Evolutionary conservation across 2,888 invertebrate species (phyloP), one percentile per base, ranked within the genome.

Genomic region (Lasiommata megera): DNA sequence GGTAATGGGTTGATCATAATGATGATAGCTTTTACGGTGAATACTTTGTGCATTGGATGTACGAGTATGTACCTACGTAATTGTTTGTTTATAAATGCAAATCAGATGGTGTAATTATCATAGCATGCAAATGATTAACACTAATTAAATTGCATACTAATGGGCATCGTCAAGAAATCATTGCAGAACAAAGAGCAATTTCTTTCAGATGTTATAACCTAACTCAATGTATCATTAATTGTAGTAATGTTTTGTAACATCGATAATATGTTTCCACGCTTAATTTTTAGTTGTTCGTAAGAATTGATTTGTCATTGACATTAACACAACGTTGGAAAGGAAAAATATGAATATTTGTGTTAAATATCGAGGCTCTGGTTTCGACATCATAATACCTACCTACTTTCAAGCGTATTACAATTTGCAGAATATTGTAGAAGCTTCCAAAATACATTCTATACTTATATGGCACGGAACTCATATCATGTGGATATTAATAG

Each of bases 61-160:
- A 23, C 5, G 23, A 23, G 23, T 23, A 23, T 23, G 23, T 43
- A 28, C 23, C 28, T 23, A 23, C 23, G 46, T 16, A 46, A 31
- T 14, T 31, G 46, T 46, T 46, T 46, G 46, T 46, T 46, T 46
- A 46, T 31, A 46, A 46, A 46, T 46, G 46, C 16, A 46, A 46
- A 46, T 46, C 16, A 46, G 31, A 12, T 44, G 28, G 9, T 31
- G 31, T 16, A 31, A 46, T 46, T 46, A 46, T 16, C 31, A 46
- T 74, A 73, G 62, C 16, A 51, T 40, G 38, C 23, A 40, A 40
- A 40, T 40, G 17, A 51, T 51, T 29, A 51, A 51, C 50, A 28
- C 50, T 29, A 51, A 40, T 51, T 40, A 28, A 51, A 16, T 40
- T 14, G 40, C 28, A 40, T 51, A 38, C 23, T 36, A 31, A 46